These are phyloP conservation scores for Tinamus major DNA, from an alignment of 2,797 vertebrate species.

Conservation along the genomic window DNA sequence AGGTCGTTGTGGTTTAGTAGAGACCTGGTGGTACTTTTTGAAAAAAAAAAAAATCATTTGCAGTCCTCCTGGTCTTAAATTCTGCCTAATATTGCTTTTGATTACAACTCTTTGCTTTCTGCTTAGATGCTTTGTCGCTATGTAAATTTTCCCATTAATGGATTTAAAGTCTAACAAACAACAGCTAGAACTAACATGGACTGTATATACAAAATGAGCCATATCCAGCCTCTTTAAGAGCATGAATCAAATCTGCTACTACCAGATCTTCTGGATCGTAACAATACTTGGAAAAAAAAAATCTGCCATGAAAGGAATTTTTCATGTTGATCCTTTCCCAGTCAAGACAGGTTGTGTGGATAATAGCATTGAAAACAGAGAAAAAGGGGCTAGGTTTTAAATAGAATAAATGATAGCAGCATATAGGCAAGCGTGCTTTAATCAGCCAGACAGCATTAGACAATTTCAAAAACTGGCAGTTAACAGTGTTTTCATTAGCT, in stretches of 20 bases:
- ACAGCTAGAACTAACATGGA: background rate
- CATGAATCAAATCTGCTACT: background rate
- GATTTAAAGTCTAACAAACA: background rate
- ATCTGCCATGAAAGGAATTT: conserved; percentile 17
- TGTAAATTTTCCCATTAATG: background rate
- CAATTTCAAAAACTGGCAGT: conserved; percentile 38
- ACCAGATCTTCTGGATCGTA: background rate
- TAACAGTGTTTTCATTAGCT: conserved; percentile 26
- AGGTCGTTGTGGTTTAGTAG: background rate
- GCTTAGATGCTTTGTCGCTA: background rate
- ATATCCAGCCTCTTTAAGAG: background rate
- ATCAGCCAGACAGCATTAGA: conserved; percentile 23
- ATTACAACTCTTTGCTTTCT: background rate
- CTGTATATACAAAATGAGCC: background rate
- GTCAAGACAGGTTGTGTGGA: background rate
- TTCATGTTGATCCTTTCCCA: conserved; percentile 32
- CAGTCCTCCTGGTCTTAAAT: background rate
- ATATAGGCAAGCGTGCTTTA: conserved; percentile 41
- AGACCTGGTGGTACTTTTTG: background rate
- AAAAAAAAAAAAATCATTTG: background rate
- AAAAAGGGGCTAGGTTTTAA: conserved; percentile 26
- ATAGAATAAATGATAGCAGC: conserved; percentile 32
- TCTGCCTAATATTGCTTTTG: background rate
- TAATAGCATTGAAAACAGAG: conserved; percentile 20
- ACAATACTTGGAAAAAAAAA: background rate